Base-by-base conservation (phyloP, 2,888 invertebrate species). In the Schrankia costaestrigalis region DNA sequence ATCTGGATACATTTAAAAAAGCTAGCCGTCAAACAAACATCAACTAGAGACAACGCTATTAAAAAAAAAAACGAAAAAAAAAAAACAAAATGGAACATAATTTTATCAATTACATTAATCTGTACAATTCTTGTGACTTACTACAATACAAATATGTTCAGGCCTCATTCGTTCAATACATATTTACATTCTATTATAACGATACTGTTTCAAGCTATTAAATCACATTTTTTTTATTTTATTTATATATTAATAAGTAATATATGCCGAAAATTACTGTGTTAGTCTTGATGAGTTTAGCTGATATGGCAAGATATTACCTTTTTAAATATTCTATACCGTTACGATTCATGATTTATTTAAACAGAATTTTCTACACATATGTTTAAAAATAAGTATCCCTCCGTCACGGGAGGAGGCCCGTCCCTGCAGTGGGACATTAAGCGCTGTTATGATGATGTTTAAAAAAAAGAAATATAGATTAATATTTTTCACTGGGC, bases 151-250 rank as follows among this genome's bases (percentile, higher is more conserved):
- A 71, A 64, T 63, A 41, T 38, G 66, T 69, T 73, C 82, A 82
- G 84, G 82, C 84, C 83, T 72, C 79, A 63, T 71, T 76, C 76
- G 67, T 74, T 76, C 71, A 65, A 72, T 75, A 70, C 50, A 59
- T 81, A 85, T 85, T 77, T 84, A 85, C 84, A 84, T 71, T 67
- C 61, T 62, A 56, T 56, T 48, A 49, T 46, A 43, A 56, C 33
- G 51, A 46, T 56, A 47, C 55, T 48, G 45, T 56, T 26, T 63
- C 46, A 71, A 70, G 68, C 58, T 67, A n/a, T 69, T 39, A 14
- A 64, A 68, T 69, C 71, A 73, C 68, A 68, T 55, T 59, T 57
- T 51, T 55, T 46, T 48, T 47, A 58, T n/a, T n/a, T n/a, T n/a
- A n/a, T n/a, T n/a, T n/a, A n/a, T n/a, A n/a, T n/a, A n/a, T n/a